Evolutionary conservation across 2,888 invertebrate genomes (phyloP), one percentile per base, ranked within the genome.

Genomic region (Prionchulus punctatus): DNA sequence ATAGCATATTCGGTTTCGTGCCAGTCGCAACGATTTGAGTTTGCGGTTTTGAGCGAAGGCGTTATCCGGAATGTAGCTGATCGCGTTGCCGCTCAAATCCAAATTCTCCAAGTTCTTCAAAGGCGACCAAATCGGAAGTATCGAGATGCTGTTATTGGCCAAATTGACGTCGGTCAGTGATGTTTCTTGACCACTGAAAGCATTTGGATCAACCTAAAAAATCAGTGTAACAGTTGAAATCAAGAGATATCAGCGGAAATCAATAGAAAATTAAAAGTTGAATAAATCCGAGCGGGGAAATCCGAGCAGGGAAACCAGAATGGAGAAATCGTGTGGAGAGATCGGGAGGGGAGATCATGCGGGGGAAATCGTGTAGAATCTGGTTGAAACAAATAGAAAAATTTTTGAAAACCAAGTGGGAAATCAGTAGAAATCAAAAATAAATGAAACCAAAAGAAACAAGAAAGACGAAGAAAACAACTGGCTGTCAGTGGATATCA

Each of bases 71-170:
- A 54, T 28, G 3, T 3, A 21, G n/a, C 7, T 4, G 26, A 51
- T 7, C 7, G 18, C 25, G 45, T 53, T 53, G 23, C 25, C 45
- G 25, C 51, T 53, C 25, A 51, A 43, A 30, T 51, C 51, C n/a
- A 51, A 4, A 7, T 3, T 28, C 7, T 27, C 51, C 30, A 51
- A 30, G 18, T 25, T 15, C 27, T 3, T 36, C 36, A 36, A 12
- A 36, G 36, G 12, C 7, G 7, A 7, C 12, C 7, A 18, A 12
- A 7, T 7, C 7, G 36, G 36, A 7, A 36, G 12, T 36, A 18
- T 36, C 18, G 36, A 12, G 12, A 36, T 12, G 36, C 12, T 12
- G 18, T 36, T 36, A 18, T 36, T 18, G 36, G 12, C 18, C 12
- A 36, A 18, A 12, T 7, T 36, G 36, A 36, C 12, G 7, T 7